phyloP scores from a whole-genome alignment of 1,140 invertebrate species.

The Ditylenchus dipsaci region DNA sequence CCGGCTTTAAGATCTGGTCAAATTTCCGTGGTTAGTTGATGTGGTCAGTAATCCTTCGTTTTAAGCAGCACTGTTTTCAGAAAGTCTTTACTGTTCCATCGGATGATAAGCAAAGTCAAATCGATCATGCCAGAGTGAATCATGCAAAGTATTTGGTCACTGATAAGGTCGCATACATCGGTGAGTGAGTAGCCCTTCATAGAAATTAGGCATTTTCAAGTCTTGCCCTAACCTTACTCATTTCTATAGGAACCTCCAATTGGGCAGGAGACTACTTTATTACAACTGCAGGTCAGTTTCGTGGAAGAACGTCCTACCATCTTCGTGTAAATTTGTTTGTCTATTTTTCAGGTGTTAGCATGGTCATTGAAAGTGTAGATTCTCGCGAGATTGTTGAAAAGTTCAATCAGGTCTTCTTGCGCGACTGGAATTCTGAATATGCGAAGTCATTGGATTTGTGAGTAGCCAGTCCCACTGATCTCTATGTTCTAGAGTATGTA shows the following conservation, averaged over 20 bases:
- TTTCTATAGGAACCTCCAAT: conserved; percentile 73
- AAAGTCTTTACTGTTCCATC: conserved; percentile 62
- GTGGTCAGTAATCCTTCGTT: no score
- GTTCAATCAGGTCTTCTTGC: conserved; percentile 46
- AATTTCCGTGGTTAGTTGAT: not conserved
- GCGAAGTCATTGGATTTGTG: conserved; percentile 5
- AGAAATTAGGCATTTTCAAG: not conserved
- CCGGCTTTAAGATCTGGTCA: conserved; percentile 58
- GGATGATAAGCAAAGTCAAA: conserved; percentile 69
- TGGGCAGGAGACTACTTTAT: conserved; percentile 96
- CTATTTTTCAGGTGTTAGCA: not conserved
- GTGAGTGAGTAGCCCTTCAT: conserved; percentile 54
- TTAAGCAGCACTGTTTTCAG: no score
- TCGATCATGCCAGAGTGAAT: conserved; percentile 84
- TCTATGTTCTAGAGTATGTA: no score
- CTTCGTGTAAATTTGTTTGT: not conserved
- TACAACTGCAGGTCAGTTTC: conserved; percentile 76
- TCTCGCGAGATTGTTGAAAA: conserved; percentile 10
- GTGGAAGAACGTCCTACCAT: conserved; percentile 24
- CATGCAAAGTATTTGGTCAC: conserved; percentile 93
- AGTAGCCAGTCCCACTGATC: not conserved
- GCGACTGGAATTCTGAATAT: conserved; percentile 50
- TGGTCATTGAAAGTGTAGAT: not conserved
- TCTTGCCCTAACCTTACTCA: not conserved
- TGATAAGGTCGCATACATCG: conserved; percentile 83